Conservation (phyloP, 2,797 vertebrate genomes). For the Falco naumanni region DNA sequence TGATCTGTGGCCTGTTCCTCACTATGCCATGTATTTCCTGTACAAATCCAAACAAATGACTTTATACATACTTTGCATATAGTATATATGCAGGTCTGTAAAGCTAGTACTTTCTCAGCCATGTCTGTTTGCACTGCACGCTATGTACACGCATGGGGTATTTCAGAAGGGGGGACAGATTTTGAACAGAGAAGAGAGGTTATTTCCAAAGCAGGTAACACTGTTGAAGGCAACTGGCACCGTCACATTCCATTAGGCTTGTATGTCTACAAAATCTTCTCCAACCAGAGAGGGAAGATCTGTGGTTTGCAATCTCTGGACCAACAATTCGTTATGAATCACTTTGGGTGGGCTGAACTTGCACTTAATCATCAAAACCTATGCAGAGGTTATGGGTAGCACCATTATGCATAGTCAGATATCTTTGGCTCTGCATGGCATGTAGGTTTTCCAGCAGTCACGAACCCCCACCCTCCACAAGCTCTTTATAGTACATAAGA, state of each 20-base stretch:
- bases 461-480: not conserved
- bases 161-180: not conserved
- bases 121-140: not conserved
- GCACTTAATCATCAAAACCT: conserved; percentile 41
- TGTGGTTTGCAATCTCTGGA: not conserved
- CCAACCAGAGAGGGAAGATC: not conserved
- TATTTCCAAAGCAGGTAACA: not conserved
- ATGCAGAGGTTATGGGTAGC: not conserved
- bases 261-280: not conserved
- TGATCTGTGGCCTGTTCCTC: not conserved
- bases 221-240: not conserved
- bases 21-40: not conserved
- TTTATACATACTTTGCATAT: not conserved
- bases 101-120: not conserved
- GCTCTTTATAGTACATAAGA: not conserved
- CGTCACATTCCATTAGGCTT: not conserved
- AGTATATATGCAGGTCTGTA: not conserved
- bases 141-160: not conserved
- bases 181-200: not conserved
- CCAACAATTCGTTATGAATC: conserved; percentile 12
- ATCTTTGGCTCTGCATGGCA: not conserved
- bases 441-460: conserved; percentile 19
- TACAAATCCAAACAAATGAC: not conserved
- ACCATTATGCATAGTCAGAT: not conserved
- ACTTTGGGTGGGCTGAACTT: conserved; percentile 45